Evolutionary conservation across 1,140 invertebrate species (phyloP).

Genomic region (Microplitis mediator): DNA sequence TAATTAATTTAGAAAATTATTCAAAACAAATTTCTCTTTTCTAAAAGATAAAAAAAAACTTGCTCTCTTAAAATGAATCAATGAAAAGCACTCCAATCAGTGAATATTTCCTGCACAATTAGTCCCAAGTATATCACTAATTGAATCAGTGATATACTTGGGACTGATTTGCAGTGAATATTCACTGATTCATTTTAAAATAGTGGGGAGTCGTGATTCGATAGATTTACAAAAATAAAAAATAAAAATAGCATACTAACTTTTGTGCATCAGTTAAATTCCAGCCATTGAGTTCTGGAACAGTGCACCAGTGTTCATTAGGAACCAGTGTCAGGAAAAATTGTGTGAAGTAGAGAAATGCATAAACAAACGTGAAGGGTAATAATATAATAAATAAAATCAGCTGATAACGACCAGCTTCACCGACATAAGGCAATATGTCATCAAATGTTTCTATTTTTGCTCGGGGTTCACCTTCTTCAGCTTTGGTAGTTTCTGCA

Average conservation of each 20-base stretch:
- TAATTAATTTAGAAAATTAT: no score
- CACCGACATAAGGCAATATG: constrained; percentile 81
- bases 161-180: no score
- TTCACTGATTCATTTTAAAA: no score
- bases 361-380: constrained; percentile 83
- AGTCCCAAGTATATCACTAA: no score
- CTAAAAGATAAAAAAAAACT: no score
- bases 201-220: no score
- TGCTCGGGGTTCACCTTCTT: constrained; percentile 46
- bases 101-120: no score
- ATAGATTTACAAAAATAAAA: background rate
- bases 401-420: constrained; percentile 87
- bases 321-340: constrained; percentile 83
- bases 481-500: constrained; percentile 47
- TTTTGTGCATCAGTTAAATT: constrained; percentile 56
- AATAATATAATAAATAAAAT: constrained; percentile 84
- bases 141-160: no score
- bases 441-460: constrained; percentile 80
- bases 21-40: no score
- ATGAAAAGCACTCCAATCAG: no score
- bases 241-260: constrained; percentile 41
- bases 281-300: constrained; percentile 67
- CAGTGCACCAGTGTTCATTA: constrained; percentile 78
- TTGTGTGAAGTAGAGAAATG: constrained; percentile 85
- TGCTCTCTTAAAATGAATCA: no score